These are phyloP conservation scores for Latrodectus hesperus DNA, from an alignment of 2,888 invertebrate genomes.

Conservation along the genomic window DNA sequence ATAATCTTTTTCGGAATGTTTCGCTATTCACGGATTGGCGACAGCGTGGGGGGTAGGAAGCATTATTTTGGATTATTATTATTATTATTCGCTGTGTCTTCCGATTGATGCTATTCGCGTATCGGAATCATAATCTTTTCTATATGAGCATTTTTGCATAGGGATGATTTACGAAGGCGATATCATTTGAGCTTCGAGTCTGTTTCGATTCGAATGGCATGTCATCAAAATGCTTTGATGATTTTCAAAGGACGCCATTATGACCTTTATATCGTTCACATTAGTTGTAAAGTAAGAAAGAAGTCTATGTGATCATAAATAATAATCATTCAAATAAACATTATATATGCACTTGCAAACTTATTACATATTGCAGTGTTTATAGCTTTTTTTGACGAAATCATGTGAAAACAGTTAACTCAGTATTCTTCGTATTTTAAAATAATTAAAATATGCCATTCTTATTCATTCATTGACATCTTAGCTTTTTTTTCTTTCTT, in stretches of 20 bases:
- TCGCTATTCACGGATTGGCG: conserved; percentile 60
- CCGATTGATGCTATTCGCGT: conserved; percentile 50
- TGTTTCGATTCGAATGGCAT: conserved; percentile 20
- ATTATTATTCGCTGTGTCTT: conserved; percentile 56
- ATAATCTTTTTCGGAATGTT: conserved; percentile 65
- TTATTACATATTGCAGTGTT: no score
- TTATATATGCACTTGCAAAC: not conserved
- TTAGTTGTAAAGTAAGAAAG: not conserved
- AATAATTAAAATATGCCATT: no score
- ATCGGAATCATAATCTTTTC: conserved; percentile 55
- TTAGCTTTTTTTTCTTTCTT: no score
- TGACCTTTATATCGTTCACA: not conserved
- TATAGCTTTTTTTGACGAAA: no score
- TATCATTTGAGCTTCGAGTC: conserved; percentile 35
- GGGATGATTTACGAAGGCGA: conserved; percentile 58
- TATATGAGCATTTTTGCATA: conserved; percentile 34
- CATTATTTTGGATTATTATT: conserved; percentile 68
- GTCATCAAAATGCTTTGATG: not conserved
- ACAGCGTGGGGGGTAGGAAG: conserved; percentile 31
- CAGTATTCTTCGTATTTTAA: no score
- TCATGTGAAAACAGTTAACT: no score
- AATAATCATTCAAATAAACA: not conserved
- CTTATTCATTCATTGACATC: no score
- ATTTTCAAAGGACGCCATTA: not conserved
- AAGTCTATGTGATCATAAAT: not conserved